Evolutionary conservation across 2,888 invertebrate species (phyloP).

Genomic region (Lithophane semibrunnea): DNA sequence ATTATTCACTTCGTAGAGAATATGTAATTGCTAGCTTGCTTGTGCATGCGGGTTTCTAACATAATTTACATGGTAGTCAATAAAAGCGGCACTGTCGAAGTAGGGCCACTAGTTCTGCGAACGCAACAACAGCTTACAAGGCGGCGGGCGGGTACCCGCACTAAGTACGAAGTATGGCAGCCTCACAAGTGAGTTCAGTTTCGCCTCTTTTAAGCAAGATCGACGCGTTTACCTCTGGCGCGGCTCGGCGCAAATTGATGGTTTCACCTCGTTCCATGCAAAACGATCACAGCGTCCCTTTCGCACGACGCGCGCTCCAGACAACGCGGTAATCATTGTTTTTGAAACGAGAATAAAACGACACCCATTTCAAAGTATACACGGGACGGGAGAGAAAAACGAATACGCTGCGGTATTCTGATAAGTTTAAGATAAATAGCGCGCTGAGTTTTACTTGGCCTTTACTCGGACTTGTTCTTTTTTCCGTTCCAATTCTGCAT

Average conservation of each 20-base stretch:
- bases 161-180: constrained; percentile 74
- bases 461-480: constrained; percentile 77
- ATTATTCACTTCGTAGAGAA: constrained; percentile 19
- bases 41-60: constrained; percentile 9
- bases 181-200: constrained; percentile 75
- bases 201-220: constrained; percentile 79
- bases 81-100: constrained; percentile 60
- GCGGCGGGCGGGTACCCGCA: constrained; percentile 68
- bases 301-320: constrained; percentile 83
- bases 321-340: constrained; percentile 88
- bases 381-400: constrained; percentile 83
- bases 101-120: constrained; percentile 70
- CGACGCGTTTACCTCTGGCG: constrained; percentile 81
- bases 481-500: constrained; percentile 78
- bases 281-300: constrained; percentile 86
- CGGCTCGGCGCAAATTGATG: constrained; percentile 86
- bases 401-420: constrained; percentile 84
- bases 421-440: constrained; percentile 89
- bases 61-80: constrained; percentile 15
- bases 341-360: constrained; percentile 86
- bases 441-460: constrained; percentile 83
- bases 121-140: constrained; percentile 77
- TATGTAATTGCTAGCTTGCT: constrained; percentile 28
- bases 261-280: constrained; percentile 88
- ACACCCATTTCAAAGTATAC: constrained; percentile 83